Conservation (phyloP, 2,888 invertebrate genomes). For the Patella depressa region DNA sequence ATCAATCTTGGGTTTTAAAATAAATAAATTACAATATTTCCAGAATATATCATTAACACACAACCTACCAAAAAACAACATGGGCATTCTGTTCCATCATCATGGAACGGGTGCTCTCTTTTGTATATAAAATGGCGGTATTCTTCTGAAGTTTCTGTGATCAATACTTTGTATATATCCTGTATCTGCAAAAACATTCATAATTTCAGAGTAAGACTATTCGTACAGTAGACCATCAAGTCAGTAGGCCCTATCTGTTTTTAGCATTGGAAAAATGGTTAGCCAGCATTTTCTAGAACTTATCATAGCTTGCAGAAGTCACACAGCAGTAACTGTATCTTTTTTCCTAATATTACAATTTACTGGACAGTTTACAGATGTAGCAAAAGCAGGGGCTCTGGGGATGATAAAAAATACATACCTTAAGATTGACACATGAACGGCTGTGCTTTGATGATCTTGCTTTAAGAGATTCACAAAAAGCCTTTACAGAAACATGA, state of each 20-base stretch:
- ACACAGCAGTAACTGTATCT: too few relatives aligned
- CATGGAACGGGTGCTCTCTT: neutral
- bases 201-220: too few relatives aligned
- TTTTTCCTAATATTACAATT: too few relatives aligned
- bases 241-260: too few relatives aligned
- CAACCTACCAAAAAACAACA: neutral
- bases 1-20: neutral
- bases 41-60: neutral
- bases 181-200: neutral
- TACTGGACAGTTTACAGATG: too few relatives aligned
- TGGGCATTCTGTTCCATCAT: constrained; percentile 1
- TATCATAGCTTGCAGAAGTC: too few relatives aligned
- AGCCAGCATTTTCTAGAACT: too few relatives aligned
- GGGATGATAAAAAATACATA: neutral
- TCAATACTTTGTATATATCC: constrained; percentile 3
- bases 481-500: neutral
- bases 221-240: too few relatives aligned
- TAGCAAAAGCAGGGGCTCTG: too few relatives aligned
- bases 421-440: neutral
- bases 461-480: neutral
- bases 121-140: neutral
- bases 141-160: neutral
- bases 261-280: too few relatives aligned
- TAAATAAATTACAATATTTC: neutral
- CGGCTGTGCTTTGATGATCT: neutral